Evolutionary conservation across 2,888 invertebrate species (phyloP).

Genomic region (Boloria euphrosyne): DNA sequence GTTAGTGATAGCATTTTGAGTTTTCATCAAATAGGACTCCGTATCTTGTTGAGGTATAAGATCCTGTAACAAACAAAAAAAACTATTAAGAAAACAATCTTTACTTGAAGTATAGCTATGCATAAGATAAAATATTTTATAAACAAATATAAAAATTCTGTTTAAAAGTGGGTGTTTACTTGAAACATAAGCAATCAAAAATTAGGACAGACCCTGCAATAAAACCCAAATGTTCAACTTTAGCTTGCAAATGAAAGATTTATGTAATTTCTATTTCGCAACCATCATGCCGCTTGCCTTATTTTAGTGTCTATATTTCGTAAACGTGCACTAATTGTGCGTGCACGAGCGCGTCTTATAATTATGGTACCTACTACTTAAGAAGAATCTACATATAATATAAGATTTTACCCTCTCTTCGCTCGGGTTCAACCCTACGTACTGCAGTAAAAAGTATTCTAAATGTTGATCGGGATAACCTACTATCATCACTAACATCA

Average conservation of each 20-base stretch:
- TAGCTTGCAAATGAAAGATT: constrained; percentile 3
- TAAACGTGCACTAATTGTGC: constrained; percentile 11
- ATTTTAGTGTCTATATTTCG: neutral
- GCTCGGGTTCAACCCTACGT: too few relatives aligned
- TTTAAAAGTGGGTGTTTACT: neutral
- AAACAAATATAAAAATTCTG: neutral
- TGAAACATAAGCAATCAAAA: neutral
- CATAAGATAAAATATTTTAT: neutral
- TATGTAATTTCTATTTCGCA: constrained; percentile 3
- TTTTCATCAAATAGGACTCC: constrained; percentile 81
- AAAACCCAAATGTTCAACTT: neutral
- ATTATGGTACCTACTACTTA: too few relatives aligned
- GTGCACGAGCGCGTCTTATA: neutral
- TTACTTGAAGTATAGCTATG: neutral
- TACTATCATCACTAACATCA: too few relatives aligned
- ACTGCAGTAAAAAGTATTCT: too few relatives aligned
- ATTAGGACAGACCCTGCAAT: neutral
- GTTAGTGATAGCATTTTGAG: constrained; percentile 83
- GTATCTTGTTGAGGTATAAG: constrained; percentile 78
- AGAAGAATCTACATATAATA: too few relatives aligned
- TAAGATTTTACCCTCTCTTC: too few relatives aligned
- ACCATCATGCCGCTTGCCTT: neutral
- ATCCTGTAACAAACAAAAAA: constrained; percentile 67
- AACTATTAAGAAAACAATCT: neutral
- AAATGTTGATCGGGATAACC: too few relatives aligned